These are phyloP conservation scores for Polydrusus pterygomalis DNA, from an alignment of 2,888 invertebrate genomes.

Conservation along the genomic window DNA sequence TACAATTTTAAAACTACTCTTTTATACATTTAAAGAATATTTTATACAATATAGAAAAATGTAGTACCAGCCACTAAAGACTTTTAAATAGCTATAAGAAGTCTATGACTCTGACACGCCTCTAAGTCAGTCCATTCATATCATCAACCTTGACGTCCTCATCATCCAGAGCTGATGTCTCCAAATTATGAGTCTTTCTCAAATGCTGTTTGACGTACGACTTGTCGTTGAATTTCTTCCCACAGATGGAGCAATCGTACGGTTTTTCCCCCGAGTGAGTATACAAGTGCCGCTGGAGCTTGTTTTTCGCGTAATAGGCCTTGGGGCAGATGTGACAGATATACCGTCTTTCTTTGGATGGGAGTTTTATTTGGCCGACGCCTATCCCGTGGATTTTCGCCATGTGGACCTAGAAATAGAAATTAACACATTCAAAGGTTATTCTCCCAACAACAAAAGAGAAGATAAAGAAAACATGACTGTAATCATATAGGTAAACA, in stretches of 20 bases:
- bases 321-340: slow-evolving; percentile 68
- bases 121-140: not conserved
- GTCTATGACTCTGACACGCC: no score
- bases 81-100: no score
- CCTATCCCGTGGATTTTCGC: slow-evolving; percentile 64
- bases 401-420: slow-evolving; percentile 58
- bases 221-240: slow-evolving; percentile 65
- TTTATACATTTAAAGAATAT: no score
- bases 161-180: not conserved
- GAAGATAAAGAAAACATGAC: no score
- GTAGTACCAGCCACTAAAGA: no score
- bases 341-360: slow-evolving; percentile 67
- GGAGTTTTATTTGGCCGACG: slow-evolving; percentile 67
- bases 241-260: slow-evolving; percentile 62
- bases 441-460: not conserved
- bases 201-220: slow-evolving; percentile 65
- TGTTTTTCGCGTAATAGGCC: slow-evolving; percentile 66
- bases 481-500: no score
- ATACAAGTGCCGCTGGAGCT: slow-evolving; percentile 64
- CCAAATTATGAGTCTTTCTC: slow-evolving; percentile 60
- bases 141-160: not conserved
- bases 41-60: no score
- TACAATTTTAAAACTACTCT: no score
- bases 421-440: not conserved
- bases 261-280: slow-evolving; percentile 65